Conservation (phyloP, 2,113 vertebrate species). For the Acrocephalus arundinaceus region DNA sequence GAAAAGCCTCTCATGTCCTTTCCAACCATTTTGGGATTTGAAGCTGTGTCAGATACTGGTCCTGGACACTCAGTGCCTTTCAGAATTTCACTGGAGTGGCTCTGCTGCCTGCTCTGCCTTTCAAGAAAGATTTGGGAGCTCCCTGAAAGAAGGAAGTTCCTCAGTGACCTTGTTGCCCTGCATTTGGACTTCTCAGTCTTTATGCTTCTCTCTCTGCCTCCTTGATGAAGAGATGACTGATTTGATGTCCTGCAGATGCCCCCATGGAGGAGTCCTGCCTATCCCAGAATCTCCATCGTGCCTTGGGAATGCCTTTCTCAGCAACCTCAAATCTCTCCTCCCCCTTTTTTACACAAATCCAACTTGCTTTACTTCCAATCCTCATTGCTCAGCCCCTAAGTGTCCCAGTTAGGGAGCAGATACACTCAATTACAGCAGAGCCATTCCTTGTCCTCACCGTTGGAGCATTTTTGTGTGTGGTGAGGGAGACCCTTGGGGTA, state of each 20-base stretch:
- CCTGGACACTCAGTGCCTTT: background rate
- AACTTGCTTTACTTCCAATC: background rate
- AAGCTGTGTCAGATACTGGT: background rate
- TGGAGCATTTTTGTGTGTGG: background rate
- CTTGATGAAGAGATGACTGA: background rate
- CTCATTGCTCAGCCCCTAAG: background rate
- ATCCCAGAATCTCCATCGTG: fast-evolving
- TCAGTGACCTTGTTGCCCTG: fast-evolving
- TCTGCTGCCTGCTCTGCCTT: background rate
- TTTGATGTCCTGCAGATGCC: background rate
- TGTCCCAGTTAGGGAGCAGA: fast-evolving
- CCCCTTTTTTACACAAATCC: background rate
- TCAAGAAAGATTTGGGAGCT: background rate
- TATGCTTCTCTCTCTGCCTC: background rate
- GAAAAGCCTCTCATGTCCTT: background rate
- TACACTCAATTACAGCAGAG: background rate
- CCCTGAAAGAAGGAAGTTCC: background rate
- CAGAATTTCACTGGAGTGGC: background rate
- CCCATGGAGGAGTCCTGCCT: fast-evolving
- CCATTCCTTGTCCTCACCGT: background rate
- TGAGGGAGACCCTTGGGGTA: background rate
- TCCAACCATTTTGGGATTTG: background rate
- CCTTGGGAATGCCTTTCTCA: background rate
- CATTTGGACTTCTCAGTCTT: background rate
- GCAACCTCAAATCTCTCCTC: background rate